These are phyloP conservation scores for Stictocephala bisonia DNA, from an alignment of 2,888 invertebrate species.

Conservation along the genomic window DNA sequence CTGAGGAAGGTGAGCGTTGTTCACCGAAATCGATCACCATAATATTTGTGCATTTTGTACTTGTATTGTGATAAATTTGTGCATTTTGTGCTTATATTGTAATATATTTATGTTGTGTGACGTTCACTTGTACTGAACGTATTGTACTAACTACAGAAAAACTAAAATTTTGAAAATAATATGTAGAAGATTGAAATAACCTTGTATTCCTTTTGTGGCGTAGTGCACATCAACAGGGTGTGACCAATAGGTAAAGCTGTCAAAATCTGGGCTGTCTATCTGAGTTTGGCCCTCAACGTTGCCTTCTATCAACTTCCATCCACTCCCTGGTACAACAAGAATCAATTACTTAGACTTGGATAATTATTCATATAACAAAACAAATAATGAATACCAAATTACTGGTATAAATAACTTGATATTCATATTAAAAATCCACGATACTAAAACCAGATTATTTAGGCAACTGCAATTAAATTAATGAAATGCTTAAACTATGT, in stretches of 20 bases:
- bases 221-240: slow-evolving; percentile 97
- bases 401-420: not conserved
- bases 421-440: not conserved
- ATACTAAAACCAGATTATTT: not conserved
- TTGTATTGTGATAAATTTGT: too few species aligned
- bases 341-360: slow-evolving; percentile 5
- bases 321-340: slow-evolving; percentile 74
- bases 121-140: too few species aligned
- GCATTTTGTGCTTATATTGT: too few species aligned
- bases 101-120: too few species aligned
- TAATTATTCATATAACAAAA: not conserved
- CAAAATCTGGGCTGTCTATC: slow-evolving; percentile 79
- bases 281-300: slow-evolving; percentile 93
- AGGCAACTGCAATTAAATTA: not conserved
- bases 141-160: too few species aligned
- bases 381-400: not conserved
- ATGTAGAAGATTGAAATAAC: too few species aligned
- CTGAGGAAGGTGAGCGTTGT: too few species aligned
- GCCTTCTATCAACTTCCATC: slow-evolving; percentile 93
- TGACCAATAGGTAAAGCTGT: slow-evolving; percentile 80
- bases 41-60: too few species aligned
- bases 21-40: too few species aligned
- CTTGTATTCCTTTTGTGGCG: slow-evolving; percentile 66
- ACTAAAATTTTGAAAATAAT: too few species aligned
- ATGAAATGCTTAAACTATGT: not conserved